These are phyloP conservation scores for Bagarius yarrelli DNA, from an alignment of 2,113 vertebrate species.

Conservation along the genomic window DNA sequence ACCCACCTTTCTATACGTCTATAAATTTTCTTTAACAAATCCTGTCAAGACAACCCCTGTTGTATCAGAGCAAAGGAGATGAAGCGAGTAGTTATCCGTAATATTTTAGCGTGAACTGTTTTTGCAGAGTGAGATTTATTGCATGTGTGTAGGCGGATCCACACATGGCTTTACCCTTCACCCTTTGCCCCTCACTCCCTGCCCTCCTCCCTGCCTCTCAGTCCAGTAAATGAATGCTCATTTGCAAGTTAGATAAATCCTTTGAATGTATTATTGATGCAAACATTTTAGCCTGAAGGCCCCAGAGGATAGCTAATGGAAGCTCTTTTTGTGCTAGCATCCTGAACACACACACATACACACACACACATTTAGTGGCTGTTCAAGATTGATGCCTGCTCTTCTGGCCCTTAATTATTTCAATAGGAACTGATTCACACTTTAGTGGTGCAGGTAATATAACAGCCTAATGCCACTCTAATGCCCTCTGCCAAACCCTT, in stretches of 20 bases:
- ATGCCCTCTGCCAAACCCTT: conserved; percentile 61
- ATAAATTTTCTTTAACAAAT: neutral
- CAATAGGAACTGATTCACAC: conserved; percentile 73
- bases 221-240: conserved; percentile 75
- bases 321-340: conserved; percentile 70
- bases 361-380: conserved; percentile 67
- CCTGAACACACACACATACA: conserved; percentile 30
- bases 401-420: conserved; percentile 81
- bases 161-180: conserved; percentile 14
- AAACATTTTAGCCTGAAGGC: conserved; percentile 77
- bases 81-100: neutral
- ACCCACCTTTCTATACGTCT: neutral
- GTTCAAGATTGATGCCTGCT: conserved; percentile 78
- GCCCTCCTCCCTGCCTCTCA: conserved; percentile 70
- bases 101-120: neutral
- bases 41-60: neutral
- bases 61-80: neutral
- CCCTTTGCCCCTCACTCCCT: conserved; percentile 46
- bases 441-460: conserved; percentile 71
- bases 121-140: conserved; percentile 13
- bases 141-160: neutral
- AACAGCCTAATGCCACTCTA: conserved; percentile 67
- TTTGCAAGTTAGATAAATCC: conserved; percentile 84
- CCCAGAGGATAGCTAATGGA: conserved; percentile 78
- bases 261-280: conserved; percentile 80